These are phyloP conservation scores for Lamproptera curius DNA, from an alignment of 2,888 invertebrate genomes.

Conservation along the genomic window DNA sequence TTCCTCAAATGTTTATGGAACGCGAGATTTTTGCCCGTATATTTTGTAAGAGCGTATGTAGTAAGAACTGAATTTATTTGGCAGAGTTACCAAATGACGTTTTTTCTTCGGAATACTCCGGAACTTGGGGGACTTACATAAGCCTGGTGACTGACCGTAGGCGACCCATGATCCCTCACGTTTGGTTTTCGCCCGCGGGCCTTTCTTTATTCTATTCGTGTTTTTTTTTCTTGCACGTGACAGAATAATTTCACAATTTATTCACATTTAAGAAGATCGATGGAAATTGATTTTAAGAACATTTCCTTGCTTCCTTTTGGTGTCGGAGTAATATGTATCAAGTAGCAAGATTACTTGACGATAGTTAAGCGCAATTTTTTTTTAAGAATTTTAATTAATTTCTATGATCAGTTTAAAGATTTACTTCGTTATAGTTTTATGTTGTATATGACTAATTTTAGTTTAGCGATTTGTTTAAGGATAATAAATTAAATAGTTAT, in stretches of 20 bases:
- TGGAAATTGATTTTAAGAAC: slow-evolving; percentile 9
- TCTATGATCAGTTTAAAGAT: no score
- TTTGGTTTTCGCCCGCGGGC: slow-evolving; percentile 3
- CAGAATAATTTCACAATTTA: slow-evolving; percentile 35
- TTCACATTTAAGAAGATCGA: slow-evolving; percentile 22
- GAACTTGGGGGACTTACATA: slow-evolving; percentile 27
- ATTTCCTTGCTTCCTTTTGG: background rate
- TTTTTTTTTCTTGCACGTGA: slow-evolving; percentile 40
- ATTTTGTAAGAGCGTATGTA: slow-evolving; percentile 15
- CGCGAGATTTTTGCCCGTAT: slow-evolving; percentile 1
- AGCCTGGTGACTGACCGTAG: slow-evolving; percentile 48
- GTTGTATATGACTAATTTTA: no score
- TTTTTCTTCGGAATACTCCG: slow-evolving; percentile 24
- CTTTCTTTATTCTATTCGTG: slow-evolving; percentile 34
- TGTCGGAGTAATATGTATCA: no score
- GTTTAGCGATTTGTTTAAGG: no score
- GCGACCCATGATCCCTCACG: slow-evolving; percentile 5
- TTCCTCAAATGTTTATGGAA: background rate
- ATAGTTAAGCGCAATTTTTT: no score
- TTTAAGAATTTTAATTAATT: no score
- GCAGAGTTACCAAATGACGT: slow-evolving; percentile 12
- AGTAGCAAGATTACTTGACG: no score
- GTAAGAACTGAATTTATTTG: slow-evolving; percentile 18
- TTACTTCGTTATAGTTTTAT: no score
- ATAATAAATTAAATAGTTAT: no score